Percentiles rank a stretch among this genome's conserved stretches.
Evolutionary conservation across 1,140 invertebrate genomes (phyloP).

Genomic region (Trinorchestia longiramus): DNA sequence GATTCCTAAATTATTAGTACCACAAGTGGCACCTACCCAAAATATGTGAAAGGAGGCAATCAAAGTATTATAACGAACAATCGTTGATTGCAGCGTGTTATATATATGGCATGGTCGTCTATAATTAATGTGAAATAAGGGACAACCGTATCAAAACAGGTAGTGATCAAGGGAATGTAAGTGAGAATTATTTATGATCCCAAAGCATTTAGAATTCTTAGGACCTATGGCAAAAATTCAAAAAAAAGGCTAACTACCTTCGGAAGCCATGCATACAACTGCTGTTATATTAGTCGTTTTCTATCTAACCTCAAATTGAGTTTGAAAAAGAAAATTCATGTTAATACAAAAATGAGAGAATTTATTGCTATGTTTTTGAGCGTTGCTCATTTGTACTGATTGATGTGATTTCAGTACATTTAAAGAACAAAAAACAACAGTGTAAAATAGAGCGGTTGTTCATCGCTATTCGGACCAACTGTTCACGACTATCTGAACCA

Average conservation of each 20-base stretch:
- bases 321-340: too few relatives aligned
- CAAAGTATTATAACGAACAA: not conserved
- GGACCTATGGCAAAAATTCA: not conserved
- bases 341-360: not conserved
- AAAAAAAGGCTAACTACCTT: too few relatives aligned
- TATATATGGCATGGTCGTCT: not conserved
- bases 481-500: too few relatives aligned
- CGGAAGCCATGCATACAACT: not conserved
- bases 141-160: not conserved
- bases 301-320: too few relatives aligned
- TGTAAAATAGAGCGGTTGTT: too few relatives aligned
- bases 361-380: not conserved
- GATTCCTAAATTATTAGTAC: not conserved
- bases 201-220: not conserved
- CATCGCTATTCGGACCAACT: too few relatives aligned
- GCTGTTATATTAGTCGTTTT: not conserved
- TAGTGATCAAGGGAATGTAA: not conserved
- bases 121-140: not conserved
- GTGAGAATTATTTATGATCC: not conserved
- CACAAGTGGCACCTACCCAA: not conserved
- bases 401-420: not conserved
- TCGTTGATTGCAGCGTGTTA: not conserved
- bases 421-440: not conserved
- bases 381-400: not conserved
- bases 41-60: not conserved